Evolutionary conservation across 92 coral and sea anemone genomes (phyloP).

Genomic region (Porites evermanni): DNA sequence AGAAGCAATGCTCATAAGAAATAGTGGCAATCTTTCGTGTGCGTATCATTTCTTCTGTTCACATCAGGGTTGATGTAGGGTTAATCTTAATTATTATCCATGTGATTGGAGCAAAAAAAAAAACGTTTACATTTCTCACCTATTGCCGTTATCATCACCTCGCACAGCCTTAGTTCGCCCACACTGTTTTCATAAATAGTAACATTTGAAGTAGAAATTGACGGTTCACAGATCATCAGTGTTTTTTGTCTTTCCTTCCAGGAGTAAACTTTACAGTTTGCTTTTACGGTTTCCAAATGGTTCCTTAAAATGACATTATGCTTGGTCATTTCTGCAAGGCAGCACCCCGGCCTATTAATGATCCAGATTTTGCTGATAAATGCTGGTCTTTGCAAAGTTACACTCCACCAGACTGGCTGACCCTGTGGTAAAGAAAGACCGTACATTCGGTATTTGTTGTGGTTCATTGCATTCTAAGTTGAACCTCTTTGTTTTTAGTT

Average conservation of each 20-base stretch:
- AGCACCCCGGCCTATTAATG: conserved; percentile 58
- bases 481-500: too few relatives aligned
- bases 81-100: too few relatives aligned
- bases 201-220: conserved; percentile 38
- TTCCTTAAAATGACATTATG: conserved; percentile 46
- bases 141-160: conserved; percentile 62
- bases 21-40: too few relatives aligned
- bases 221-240: conserved; percentile 64
- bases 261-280: conserved; percentile 49
- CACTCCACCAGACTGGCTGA: conserved; percentile 45
- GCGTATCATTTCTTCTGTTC: too few relatives aligned
- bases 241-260: conserved; percentile 15
- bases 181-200: conserved; percentile 43
- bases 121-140: conserved; percentile 25
- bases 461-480: too few relatives aligned
- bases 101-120: too few relatives aligned
- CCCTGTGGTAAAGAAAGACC: conserved; percentile 20
- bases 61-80: too few relatives aligned
- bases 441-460: too few relatives aligned
- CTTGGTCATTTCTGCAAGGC: conserved; percentile 44
- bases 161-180: conserved; percentile 50
- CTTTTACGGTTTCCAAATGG: conserved; percentile 1
- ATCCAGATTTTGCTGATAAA: conserved; percentile 53
- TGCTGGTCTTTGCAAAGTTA: conserved; percentile 35
- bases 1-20: too few relatives aligned